phyloP scores from a whole-genome alignment of 1,140 invertebrate species.

The Coboldia fuscipes region DNA sequence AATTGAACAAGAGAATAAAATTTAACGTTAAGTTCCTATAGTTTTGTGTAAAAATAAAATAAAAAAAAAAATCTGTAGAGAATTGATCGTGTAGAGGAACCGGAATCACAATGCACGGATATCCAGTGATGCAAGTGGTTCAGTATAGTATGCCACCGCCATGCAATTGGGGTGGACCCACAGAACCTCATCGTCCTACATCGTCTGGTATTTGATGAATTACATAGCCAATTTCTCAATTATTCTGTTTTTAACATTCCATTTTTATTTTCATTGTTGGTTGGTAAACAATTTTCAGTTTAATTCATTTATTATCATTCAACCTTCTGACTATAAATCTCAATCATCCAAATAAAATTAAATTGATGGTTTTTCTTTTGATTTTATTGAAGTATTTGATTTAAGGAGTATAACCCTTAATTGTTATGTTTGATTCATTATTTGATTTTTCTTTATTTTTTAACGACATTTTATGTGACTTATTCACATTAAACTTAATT shows the following conservation, averaged over 20 bases:
- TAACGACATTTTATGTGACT: too few relatives aligned
- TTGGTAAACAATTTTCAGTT: too few relatives aligned
- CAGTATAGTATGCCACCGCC: conserved; percentile 26
- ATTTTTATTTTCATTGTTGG: background rate
- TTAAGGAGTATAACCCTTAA: too few relatives aligned
- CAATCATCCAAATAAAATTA: too few relatives aligned
- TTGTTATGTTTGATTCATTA: too few relatives aligned
- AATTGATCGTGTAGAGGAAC: background rate
- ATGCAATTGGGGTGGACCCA: conserved; percentile 22
- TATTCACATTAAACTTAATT: too few relatives aligned
- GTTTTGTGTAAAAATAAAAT: background rate
- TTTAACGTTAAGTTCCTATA: background rate
- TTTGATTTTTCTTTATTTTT: too few relatives aligned
- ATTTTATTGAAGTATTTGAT: too few relatives aligned
- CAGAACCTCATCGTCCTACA: conserved; percentile 7
- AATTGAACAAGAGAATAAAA: background rate
- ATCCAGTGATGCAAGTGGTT: conserved; percentile 33
- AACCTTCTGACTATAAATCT: too few relatives aligned
- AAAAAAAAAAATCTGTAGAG: background rate
- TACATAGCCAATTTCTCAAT: background rate
- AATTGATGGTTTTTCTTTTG: too few relatives aligned
- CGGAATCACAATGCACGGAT: conserved; percentile 24
- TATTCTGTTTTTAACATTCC: background rate
- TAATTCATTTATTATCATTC: too few relatives aligned
- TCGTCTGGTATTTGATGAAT: conserved; percentile 4